A percentile compares a stretch with the other conserved stretches of the same genome.
phyloP scores from a whole-genome alignment of 2,888 invertebrate genomes.

The Ennomos quercinarius region DNA sequence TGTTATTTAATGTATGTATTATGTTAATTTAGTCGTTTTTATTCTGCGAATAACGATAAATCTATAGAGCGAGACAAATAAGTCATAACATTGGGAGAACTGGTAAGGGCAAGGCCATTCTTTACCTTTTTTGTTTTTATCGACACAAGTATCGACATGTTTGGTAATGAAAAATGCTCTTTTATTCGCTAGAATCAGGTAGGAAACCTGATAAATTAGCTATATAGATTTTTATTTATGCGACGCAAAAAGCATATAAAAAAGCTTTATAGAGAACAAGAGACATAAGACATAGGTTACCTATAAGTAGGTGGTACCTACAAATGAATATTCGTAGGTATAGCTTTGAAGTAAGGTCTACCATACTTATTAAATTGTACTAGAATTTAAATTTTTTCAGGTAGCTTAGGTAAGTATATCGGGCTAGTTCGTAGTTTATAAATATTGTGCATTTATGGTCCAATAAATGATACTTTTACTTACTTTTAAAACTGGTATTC shows the following conservation, averaged over 20 bases:
- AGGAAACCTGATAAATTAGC: constrained; percentile 35
- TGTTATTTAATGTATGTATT: constrained; percentile 73
- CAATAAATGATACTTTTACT: too few species aligned
- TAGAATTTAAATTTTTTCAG: too few species aligned
- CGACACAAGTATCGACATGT: constrained; percentile 62
- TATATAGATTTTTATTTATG: constrained; percentile 16
- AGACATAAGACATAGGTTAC: too few species aligned
- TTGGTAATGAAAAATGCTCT: constrained; percentile 43
- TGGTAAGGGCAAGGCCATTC: constrained; percentile 68
- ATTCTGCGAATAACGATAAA: constrained; percentile 74
- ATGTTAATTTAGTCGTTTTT: constrained; percentile 72
- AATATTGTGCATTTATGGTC: too few species aligned
- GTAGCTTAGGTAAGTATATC: too few species aligned
- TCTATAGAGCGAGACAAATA: constrained; percentile 77
- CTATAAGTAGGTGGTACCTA: too few species aligned
- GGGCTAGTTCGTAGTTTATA: too few species aligned
- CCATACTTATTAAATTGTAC: too few species aligned
- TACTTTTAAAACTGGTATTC: too few species aligned
- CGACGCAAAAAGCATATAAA: neutral
- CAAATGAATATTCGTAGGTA: too few species aligned
- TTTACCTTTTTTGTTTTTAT: constrained; percentile 53
- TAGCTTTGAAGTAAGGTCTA: too few species aligned
- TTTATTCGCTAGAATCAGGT: constrained; percentile 46
- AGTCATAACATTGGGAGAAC: constrained; percentile 80
- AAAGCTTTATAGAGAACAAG: neutral